Evolutionary conservation across 2,888 invertebrate genomes (phyloP).

Genomic region (Leuctra nigra): DNA sequence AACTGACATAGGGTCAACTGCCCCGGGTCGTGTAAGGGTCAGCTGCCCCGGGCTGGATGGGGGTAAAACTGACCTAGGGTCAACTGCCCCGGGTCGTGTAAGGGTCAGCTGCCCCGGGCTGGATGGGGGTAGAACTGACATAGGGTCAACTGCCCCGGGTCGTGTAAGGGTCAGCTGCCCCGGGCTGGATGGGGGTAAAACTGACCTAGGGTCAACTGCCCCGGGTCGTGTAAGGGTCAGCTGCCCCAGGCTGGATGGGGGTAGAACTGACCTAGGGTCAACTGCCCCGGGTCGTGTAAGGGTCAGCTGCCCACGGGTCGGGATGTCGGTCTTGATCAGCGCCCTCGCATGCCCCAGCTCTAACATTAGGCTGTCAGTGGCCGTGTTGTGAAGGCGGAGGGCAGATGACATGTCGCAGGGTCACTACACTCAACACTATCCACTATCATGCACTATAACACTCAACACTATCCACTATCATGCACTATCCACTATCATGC

Average conservation of each 20-base stretch:
- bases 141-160: neutral
- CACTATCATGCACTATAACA: too few species aligned
- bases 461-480: too few species aligned
- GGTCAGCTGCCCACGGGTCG: neutral
- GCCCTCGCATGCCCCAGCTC: neutral
- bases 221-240: neutral
- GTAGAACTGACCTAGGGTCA: neutral
- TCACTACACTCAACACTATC: too few species aligned
- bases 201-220: neutral
- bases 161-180: neutral
- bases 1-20: too few species aligned
- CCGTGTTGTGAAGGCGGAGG: neutral
- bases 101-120: neutral
- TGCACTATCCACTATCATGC: too few species aligned
- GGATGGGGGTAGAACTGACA: neutral
- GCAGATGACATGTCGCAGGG: too few species aligned
- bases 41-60: neutral
- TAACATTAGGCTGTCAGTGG: neutral
- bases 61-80: neutral
- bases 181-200: neutral
- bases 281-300: neutral
- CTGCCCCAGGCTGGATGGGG: neutral
- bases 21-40: too few species aligned
- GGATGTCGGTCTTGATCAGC: neutral
- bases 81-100: neutral